Evolutionary conservation across 2,888 invertebrate genomes (phyloP).

Genomic region (Hoplodrina blanda): DNA sequence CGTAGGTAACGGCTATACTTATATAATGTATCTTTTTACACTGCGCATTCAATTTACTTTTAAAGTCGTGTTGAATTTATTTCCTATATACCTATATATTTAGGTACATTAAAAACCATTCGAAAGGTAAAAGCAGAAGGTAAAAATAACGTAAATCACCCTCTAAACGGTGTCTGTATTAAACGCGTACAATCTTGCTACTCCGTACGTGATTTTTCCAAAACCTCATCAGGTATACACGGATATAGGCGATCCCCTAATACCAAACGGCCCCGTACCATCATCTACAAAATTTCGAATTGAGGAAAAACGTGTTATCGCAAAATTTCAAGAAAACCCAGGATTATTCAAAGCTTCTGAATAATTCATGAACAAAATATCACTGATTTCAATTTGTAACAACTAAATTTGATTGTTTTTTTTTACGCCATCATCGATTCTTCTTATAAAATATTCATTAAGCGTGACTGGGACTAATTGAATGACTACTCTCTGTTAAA

Average conservation of each 20-base stretch:
- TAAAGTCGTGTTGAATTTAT: no score
- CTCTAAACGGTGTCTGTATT: not conserved
- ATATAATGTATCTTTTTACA: no score
- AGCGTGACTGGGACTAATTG: slow-evolving; percentile 51
- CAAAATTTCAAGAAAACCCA: slow-evolving; percentile 39
- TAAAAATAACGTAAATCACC: not conserved
- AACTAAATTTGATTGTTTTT: slow-evolving; percentile 63
- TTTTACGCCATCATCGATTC: slow-evolving; percentile 49
- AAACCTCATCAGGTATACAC: slow-evolving; percentile 25
- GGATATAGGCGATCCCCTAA: slow-evolving; percentile 28
- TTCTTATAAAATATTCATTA: slow-evolving; percentile 59
- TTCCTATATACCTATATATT: no score
- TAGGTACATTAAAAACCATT: not conserved
- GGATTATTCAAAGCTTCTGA: slow-evolving; percentile 49
- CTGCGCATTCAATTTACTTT: no score
- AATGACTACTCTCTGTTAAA: slow-evolving; percentile 40
- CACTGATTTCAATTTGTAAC: slow-evolving; percentile 59
- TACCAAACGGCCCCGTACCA: slow-evolving; percentile 13
- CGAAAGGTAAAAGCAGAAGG: not conserved
- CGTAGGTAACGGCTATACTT: no score
- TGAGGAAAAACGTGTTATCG: slow-evolving; percentile 46
- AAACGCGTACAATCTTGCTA: slow-evolving; percentile 13
- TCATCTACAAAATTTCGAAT: slow-evolving; percentile 35
- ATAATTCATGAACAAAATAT: slow-evolving; percentile 59
- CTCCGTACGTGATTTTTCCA: slow-evolving; percentile 20